These are phyloP conservation scores for Dendrocincla fuliginosa DNA, from an alignment of 2,797 vertebrate genomes.

Conservation along the genomic window DNA sequence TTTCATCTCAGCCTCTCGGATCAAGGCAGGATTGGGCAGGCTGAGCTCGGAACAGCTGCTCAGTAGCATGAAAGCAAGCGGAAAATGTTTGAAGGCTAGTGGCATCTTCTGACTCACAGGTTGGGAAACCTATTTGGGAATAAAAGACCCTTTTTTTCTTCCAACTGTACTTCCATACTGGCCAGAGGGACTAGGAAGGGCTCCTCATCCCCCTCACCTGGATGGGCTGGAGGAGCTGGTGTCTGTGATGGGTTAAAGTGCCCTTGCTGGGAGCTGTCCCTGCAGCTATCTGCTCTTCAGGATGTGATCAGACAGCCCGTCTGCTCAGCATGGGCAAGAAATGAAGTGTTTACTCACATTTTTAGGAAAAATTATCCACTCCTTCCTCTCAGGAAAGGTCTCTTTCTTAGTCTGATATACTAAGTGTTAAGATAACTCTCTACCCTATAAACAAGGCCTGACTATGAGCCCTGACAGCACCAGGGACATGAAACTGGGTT, in stretches of 20 bases:
- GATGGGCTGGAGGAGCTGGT: neutral
- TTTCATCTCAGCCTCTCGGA: neutral
- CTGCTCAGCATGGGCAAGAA: neutral
- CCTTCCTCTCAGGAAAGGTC: neutral
- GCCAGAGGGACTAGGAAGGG: rapidly evolving
- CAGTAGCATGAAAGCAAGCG: neutral
- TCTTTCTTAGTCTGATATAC: neutral
- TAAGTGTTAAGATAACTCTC: neutral
- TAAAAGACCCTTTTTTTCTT: neutral
- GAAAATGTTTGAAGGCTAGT: neutral
- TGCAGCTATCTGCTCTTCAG: neutral
- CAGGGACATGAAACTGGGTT: neutral
- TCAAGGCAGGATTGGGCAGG: neutral
- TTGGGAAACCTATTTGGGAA: rapidly evolving
- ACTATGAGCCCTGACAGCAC: neutral
- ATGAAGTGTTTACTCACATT: neutral
- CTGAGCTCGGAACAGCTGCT: neutral
- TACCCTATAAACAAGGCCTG: neutral
- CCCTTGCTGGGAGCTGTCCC: neutral
- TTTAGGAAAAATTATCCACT: neutral
- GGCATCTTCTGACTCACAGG: neutral
- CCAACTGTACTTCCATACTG: rapidly evolving
- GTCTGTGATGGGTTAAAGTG: neutral
- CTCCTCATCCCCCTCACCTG: neutral
- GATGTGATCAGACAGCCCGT: neutral